Evolutionary conservation across 2,113 vertebrate genomes (phyloP), one percentile per base, ranked within the genome.

Genomic region (Corynorhinus townsendii): DNA sequence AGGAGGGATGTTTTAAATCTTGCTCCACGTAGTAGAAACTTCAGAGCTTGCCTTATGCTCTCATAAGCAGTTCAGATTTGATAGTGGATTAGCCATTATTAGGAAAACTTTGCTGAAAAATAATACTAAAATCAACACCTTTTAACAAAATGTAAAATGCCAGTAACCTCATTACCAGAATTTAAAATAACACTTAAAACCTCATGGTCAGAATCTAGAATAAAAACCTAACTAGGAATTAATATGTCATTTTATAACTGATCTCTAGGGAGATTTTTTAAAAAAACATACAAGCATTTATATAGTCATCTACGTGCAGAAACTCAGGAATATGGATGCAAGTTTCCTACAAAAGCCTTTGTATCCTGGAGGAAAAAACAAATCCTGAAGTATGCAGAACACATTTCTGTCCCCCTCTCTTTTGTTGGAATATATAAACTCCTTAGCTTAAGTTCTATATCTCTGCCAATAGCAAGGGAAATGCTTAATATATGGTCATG

Each of bases 181-280:
- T 68, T 91, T 69, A 94, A 96, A 96, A 90, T 94, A 89, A 84
- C 79, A 87, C 43, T 71, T 93, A 79, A 95, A 77, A 69, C 75
- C 75, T 76, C 40, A 95, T 91, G 88, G 54, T 71, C 87, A 93
- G 80, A 84, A 54, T 90, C 86, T 86, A 95, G 87, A 91, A 97
- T 93, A 95, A 92, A 96, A 95, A 71, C 81, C 85, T 87, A 93
- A 93, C 56, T 81, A 68, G 92, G 82, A 89, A 96, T 95, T 96
- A 97, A 96, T 86, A 89, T 75, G 20, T 71, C 75, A 85, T 77
- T 97, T 92, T 85, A 69, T 94, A 97, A 94, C 95, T 97, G 91
- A 95, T 84, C 90, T 97, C 87, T 77, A 47, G 80, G 40, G 86
- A 84, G 71, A 52, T 64, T 83, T 95, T 40, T 90, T 1, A 17